Evolutionary conservation across 2,888 invertebrate species (phyloP), one percentile per base, ranked within the genome.

Genomic region (Acleris sparsana): DNA sequence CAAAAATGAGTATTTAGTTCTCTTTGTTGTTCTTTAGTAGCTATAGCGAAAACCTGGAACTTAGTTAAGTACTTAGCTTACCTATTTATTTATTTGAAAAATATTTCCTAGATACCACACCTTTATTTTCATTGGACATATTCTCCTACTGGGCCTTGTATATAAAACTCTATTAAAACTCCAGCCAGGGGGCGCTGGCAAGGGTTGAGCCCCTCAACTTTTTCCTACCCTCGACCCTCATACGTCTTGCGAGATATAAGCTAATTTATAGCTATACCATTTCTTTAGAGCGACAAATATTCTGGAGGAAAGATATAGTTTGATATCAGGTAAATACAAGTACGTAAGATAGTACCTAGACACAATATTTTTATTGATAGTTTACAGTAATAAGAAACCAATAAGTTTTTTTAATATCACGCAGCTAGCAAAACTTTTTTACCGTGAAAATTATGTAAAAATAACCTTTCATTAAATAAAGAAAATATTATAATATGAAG

Each of bases 171-270:
- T 79, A 87, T 86, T 82, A 84, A 46, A 85, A 83, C 75, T 75
- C 73, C 75, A 75, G 76, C 80, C 80, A 80, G 73, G 77, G 81
- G 80, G 80, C 79, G 80, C 71, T 72, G 71, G 77, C 79, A 86
- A 87, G 89, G 90, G 89, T 88, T 87, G 80, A 83, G 80, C 87
- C 82, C 89, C 86, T 87, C 85, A 87, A 87, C 79, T 86, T 88
- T 87, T 88, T 87, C 86, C 79, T 72, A 78, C 75, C 75, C 78
- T 75, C 80, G 77, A 86, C 87, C 89, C 86, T 87, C 80, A 90
- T 91, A 77, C 85, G 82, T 90, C 90, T 87, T 87, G 75, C 70
- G 78, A 75, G 84, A 87, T 87, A 89, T 87, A 87, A 85, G 83
- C 82, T 88, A 86, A 89, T 89, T 89, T 90, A 90, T 87, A 84